These are phyloP conservation scores for Aphelenchoides besseyi DNA, from an alignment of 1,140 invertebrate genomes.

Conservation along the genomic window DNA sequence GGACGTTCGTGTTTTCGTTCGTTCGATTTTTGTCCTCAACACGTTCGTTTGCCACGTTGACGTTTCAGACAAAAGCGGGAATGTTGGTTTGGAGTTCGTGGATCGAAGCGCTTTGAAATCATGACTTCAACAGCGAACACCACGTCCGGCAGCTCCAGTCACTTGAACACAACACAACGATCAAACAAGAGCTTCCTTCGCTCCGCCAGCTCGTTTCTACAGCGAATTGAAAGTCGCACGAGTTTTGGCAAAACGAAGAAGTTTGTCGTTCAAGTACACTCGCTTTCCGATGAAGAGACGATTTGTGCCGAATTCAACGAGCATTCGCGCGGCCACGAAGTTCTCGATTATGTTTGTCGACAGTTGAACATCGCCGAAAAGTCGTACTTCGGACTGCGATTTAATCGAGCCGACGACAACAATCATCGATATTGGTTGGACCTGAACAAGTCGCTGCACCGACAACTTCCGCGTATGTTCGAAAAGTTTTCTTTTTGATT, in stretches of 20 bases:
- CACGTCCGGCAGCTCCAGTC: not conserved
- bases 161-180: not conserved
- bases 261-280: slow-evolving; percentile 85
- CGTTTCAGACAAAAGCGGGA: too few species aligned
- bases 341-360: slow-evolving; percentile 87
- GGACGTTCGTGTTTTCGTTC: too few species aligned
- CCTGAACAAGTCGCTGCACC: slow-evolving; percentile 82
- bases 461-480: slow-evolving; percentile 84
- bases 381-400: slow-evolving; percentile 92
- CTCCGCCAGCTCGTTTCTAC: slow-evolving; percentile 3
- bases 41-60: too few species aligned
- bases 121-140: not conserved
- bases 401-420: slow-evolving; percentile 85
- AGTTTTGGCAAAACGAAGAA: slow-evolving; percentile 63
- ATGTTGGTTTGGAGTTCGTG: too few species aligned
- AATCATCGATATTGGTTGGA: slow-evolving; percentile 92
- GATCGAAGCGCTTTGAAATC: too few species aligned
- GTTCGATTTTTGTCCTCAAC: too few species aligned
- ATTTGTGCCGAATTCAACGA: slow-evolving; percentile 91
- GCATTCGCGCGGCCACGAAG: slow-evolving; percentile 84
- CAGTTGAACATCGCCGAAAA: slow-evolving; percentile 89
- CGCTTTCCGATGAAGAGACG: slow-evolving; percentile 88
- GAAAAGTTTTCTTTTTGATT: slow-evolving; percentile 11
- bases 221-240: slow-evolving; percentile 26
- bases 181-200: slow-evolving; percentile 7